These are phyloP conservation scores for Drosophila equinoxialis DNA, from an alignment of 1,140 invertebrate genomes.

Conservation along the genomic window DNA sequence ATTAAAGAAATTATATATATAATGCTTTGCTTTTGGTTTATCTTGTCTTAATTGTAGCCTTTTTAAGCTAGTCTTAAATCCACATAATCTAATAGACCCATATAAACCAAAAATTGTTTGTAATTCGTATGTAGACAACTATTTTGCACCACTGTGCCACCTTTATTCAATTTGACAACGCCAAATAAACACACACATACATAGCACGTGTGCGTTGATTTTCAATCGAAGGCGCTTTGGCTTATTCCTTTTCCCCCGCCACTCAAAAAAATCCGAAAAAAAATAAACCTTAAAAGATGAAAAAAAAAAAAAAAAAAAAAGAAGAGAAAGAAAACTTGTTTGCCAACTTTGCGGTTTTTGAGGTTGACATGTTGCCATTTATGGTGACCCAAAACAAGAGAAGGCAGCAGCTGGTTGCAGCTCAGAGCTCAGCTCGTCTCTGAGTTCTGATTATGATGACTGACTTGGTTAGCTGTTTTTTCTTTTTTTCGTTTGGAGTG, in stretches of 20 bases:
- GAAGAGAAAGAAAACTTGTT: slow-evolving; percentile 55
- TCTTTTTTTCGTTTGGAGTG: neutral
- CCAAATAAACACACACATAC: slow-evolving; percentile 55
- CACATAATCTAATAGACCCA: neutral
- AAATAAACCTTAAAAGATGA: neutral
- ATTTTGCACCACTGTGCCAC: slow-evolving; percentile 61
- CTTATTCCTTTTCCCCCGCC: slow-evolving; percentile 29
- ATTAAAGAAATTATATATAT: no score
- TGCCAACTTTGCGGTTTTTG: slow-evolving; percentile 80
- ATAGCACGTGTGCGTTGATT: slow-evolving; percentile 63
- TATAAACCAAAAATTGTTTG: slow-evolving; percentile 8
- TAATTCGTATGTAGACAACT: slow-evolving; percentile 22
- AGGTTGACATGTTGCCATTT: slow-evolving; percentile 79
- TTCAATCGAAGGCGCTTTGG: slow-evolving; percentile 72
- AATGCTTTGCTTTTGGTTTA: no score
- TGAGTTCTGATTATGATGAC: slow-evolving; percentile 74
- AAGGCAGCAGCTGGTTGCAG: slow-evolving; percentile 49
- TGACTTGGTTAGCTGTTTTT: slow-evolving; percentile 35
- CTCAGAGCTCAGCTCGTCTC: slow-evolving; percentile 50
- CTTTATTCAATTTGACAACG: slow-evolving; percentile 64
- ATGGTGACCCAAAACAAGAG: slow-evolving; percentile 74
- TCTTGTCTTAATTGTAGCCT: no score
- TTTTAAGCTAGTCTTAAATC: no score
- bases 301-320: slow-evolving; percentile 27
- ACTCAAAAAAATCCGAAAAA: neutral